Evolutionary conservation across 1,140 invertebrate genomes (phyloP).

Genomic region (Drosophila miranda): DNA sequence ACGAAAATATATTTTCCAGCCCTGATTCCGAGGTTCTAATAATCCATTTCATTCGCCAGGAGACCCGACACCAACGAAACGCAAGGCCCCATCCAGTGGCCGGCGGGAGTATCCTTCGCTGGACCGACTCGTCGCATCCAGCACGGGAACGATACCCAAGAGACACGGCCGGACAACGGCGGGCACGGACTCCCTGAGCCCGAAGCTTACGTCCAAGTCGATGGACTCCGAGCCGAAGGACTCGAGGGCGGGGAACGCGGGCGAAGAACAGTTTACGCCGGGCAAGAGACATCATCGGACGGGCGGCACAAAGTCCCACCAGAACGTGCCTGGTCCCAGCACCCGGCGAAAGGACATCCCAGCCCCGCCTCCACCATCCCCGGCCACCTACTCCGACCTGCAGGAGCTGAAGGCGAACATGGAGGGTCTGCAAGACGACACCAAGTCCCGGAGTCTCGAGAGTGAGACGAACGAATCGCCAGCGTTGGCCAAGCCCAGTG

Average conservation of each 20-base stretch:
- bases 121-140: conserved; percentile 66
- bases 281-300: conserved; percentile 60
- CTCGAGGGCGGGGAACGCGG: conserved; percentile 15
- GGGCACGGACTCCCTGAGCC: conserved; percentile 13
- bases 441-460: conserved; percentile 65
- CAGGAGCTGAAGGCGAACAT: conserved; percentile 76
- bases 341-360: conserved; percentile 69
- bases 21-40: background rate
- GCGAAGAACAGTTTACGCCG: conserved; percentile 21
- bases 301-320: conserved; percentile 39
- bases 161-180: conserved; percentile 7
- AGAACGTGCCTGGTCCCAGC: conserved; percentile 19
- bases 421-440: conserved; percentile 68
- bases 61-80: conserved; percentile 36
- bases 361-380: conserved; percentile 73
- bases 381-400: conserved; percentile 74
- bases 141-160: conserved; percentile 75
- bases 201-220: conserved; percentile 25
- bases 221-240: conserved; percentile 8
- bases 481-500: background rate
- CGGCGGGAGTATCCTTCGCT: conserved; percentile 68
- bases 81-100: conserved; percentile 33
- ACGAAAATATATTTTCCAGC: too few relatives aligned
- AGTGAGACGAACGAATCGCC: conserved; percentile 45
- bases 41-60: conserved; percentile 9